Percentiles rank a stretch among this genome's conserved stretches.
phyloP scores from a whole-genome alignment of 2,113 vertebrate species.

The Marmota flaviventris region DNA sequence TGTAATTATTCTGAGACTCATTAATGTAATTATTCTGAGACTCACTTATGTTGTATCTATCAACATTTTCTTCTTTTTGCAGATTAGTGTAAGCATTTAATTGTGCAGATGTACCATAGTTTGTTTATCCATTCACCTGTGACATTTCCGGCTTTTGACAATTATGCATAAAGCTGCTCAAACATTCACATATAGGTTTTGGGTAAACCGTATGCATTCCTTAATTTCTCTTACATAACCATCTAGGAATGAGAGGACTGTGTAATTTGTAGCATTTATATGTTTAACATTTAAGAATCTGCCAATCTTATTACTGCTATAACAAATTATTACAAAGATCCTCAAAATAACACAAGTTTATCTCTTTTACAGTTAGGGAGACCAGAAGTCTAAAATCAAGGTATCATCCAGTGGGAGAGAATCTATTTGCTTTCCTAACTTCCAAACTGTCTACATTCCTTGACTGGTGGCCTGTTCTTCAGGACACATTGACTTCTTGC shows the following conservation, averaged over 20 bases:
- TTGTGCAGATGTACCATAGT: not conserved
- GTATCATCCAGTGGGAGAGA: not conserved
- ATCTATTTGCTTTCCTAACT: not conserved
- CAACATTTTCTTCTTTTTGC: not conserved
- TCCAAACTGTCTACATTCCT: not conserved
- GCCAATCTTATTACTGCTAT: not conserved
- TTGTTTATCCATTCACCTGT: not conserved
- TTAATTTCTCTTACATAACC: slow-evolving; percentile 6
- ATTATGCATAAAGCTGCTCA: not conserved
- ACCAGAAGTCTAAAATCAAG: not conserved
- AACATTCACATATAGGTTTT: not conserved
- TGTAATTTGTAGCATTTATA: not conserved
- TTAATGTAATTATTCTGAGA: not conserved
- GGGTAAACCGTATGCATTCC: not conserved
- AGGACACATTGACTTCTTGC: not conserved
- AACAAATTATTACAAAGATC: not conserved
- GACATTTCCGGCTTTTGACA: not conserved
- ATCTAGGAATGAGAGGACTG: not conserved
- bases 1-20: not conserved
- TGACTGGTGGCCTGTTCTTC: not conserved
- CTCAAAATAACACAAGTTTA: not conserved
- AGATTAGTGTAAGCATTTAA: not conserved
- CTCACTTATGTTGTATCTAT: not conserved
- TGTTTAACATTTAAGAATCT: slow-evolving; percentile 46
- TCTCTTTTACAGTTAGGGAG: not conserved